Percentiles rank a stretch among this genome's conserved stretches.
Evolutionary conservation across 2,888 invertebrate species (phyloP).

Genomic region (Melinopterus prodromus): DNA sequence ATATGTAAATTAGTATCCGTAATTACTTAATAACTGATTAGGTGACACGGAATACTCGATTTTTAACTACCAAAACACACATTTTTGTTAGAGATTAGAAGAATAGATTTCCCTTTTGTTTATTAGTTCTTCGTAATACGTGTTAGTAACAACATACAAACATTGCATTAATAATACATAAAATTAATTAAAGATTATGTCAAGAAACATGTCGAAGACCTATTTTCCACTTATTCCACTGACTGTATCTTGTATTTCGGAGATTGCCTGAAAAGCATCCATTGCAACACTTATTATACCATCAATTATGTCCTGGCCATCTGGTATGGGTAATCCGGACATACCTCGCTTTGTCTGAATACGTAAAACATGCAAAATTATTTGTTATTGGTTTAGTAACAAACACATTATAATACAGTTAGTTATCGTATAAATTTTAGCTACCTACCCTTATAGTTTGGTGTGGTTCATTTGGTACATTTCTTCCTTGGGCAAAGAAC

Average conservation of each 20-base stretch:
- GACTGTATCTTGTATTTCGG: constrained; percentile 44
- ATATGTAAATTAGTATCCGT: too few relatives aligned
- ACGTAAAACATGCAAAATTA: background rate
- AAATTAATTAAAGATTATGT: too few relatives aligned
- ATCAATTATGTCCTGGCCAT: constrained; percentile 45
- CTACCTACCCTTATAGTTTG: background rate
- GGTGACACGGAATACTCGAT: too few relatives aligned
- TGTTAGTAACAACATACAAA: too few relatives aligned
- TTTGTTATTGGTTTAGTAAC: background rate
- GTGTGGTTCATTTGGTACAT: background rate
- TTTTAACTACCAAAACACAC: too few relatives aligned
- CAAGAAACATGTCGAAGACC: background rate
- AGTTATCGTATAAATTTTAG: background rate
- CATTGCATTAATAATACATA: too few relatives aligned
- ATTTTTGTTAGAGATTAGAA: too few relatives aligned
- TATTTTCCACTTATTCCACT: constrained; percentile 32
- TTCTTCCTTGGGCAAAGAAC: background rate
- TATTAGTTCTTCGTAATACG: too few relatives aligned
- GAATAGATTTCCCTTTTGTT: too few relatives aligned
- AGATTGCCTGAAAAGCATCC: constrained; percentile 49
- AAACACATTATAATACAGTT: background rate
- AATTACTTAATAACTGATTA: too few relatives aligned
- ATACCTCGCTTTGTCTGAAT: background rate
- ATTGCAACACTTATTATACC: constrained; percentile 49
- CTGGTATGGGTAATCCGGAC: background rate